A percentile compares a stretch with the other conserved stretches of the same genome.
Conservation (phyloP, 2,888 invertebrate genomes). For the Chrysotoxum bicinctum region DNA sequence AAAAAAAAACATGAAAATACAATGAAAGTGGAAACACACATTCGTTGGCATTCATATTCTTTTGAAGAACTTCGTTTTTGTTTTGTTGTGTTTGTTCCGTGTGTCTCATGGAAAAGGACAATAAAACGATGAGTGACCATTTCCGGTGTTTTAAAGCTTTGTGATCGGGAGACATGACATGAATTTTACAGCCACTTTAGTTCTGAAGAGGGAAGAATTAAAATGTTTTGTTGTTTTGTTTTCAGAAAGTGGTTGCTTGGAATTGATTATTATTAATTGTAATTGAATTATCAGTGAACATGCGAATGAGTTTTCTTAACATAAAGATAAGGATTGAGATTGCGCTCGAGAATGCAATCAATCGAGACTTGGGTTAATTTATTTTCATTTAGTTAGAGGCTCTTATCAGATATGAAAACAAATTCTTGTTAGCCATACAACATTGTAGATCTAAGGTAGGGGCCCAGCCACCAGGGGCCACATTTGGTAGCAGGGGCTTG, state of each 20-base stretch:
- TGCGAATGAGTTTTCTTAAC: not conserved
- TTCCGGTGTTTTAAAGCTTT: constrained; percentile 37
- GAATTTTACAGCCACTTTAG: constrained; percentile 44
- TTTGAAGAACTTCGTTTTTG: constrained; percentile 4
- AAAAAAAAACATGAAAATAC: constrained; percentile 4
- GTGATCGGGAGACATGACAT: constrained; percentile 47
- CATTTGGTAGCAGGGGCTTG: no score
- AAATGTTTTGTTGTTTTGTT: not conserved
- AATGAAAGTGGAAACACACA: constrained; percentile 32
- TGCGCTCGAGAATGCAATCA: not conserved
- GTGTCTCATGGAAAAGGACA: constrained; percentile 40
- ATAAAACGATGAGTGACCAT: constrained; percentile 50
- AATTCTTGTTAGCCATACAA: no score
- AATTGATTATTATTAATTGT: not conserved
- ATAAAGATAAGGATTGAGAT: not conserved
- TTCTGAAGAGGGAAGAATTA: constrained; percentile 23
- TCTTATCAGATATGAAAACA: no score
- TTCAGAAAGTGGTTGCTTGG: constrained; percentile 1
- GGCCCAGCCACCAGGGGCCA: no score
- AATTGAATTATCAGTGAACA: constrained; percentile 6
- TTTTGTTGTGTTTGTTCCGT: not conserved
- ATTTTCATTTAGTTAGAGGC: no score
- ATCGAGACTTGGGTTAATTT: no score
- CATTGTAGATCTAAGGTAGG: no score
- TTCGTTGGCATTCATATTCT: constrained; percentile 32